Base-by-base conservation (phyloP, 2,113 vertebrate species). In the Mustela lutreola region DNA sequence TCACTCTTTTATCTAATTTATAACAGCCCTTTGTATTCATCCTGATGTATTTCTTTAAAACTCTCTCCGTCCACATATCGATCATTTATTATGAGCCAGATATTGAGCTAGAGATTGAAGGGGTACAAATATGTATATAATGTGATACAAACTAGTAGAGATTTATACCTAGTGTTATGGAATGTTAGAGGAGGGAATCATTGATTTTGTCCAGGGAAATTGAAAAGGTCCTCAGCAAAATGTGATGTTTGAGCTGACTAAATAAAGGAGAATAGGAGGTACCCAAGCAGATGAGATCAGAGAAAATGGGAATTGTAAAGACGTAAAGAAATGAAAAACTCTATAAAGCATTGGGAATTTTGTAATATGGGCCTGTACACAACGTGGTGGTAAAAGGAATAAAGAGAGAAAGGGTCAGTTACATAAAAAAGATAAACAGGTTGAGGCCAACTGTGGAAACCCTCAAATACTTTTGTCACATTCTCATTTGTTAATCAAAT, bases 401-500 rank as follows among this genome's bases (percentile, higher is more conserved):
- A 71, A 42, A 88, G 22, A 16, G 21, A 15, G 3, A 78, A 79
- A 60, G 11, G 5, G 2, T 45, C 4, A 48, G 7, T 58, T 48
- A n/a, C 3, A 5, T 28, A 11, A 1, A 10, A 36, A n/a, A 78
- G 7, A 76, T 1, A 48, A 87, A 4, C 16, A 75, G 1, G 0
- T 31, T 45, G 50, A 83, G 2, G 12, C 3, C 48, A 87, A 36
- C 36, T 80, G 67, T 14, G 5, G 62, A 75, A 62, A 75, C n/a
- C 11, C 12, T 90, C 62, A 36, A 28, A 65, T 63, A 5, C 0
- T 75, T 24, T 60, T 53, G 4, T 36, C 24, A 79, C 10, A 63
- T 60, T 94, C 16, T 70, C 6, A 22, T 28, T 87, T 95, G 42
- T 24, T 86, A 92, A 92, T n/a, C 81, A 91, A 60, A 31, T 91